phyloP scores from a whole-genome alignment of 2,797 vertebrate species.

The Mionectes olivaceus region DNA sequence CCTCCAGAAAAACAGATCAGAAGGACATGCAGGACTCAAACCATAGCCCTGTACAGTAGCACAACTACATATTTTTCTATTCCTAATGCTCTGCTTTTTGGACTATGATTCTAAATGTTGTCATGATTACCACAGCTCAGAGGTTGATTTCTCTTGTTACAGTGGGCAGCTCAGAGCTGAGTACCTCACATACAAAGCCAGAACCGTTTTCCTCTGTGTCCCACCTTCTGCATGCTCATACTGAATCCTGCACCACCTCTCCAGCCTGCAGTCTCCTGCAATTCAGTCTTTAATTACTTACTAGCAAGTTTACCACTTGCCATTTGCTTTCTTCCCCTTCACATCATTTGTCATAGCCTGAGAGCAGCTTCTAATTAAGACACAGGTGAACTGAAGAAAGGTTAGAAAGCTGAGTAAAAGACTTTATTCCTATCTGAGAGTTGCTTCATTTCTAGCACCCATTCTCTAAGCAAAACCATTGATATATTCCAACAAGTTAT shows the following conservation, averaged over 20 bases:
- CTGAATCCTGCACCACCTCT: background rate
- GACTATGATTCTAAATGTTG: background rate
- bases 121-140: background rate
- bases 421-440: background rate
- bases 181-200: background rate
- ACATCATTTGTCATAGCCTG: background rate
- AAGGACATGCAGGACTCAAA: background rate
- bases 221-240: background rate
- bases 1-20: background rate
- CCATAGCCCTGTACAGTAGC: background rate
- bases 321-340: background rate
- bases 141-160: background rate
- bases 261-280: background rate
- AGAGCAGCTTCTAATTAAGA: background rate
- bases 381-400: background rate
- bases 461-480: background rate
- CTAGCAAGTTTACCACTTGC: background rate
- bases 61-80: background rate
- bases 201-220: background rate
- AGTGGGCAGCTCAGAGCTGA: background rate
- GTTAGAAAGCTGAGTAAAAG: background rate
- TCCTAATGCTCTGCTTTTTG: background rate
- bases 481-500: background rate
- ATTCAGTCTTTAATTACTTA: background rate
- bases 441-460: background rate